Conservation (phyloP, 2,888 invertebrate species). For the Thymelicus acteon region DNA sequence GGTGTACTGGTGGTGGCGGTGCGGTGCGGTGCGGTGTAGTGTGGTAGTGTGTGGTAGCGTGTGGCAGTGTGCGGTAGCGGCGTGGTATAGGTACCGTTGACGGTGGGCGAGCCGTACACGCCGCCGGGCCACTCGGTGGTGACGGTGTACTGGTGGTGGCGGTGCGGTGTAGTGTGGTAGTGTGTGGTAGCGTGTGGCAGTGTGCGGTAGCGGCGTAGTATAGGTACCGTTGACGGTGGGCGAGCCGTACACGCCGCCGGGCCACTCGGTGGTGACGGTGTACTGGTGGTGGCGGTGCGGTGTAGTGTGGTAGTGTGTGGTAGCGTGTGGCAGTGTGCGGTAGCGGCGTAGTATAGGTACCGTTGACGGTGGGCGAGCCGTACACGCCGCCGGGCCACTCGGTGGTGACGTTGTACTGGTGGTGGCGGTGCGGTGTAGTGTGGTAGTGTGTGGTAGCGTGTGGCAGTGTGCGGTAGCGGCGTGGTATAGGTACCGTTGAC, state of each 20-base stretch:
- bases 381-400: conserved; percentile 99
- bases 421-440: conserved; percentile 90
- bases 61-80: too few relatives aligned
- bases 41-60: too few relatives aligned
- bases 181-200: too few relatives aligned
- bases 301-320: too few relatives aligned
- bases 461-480: too few relatives aligned
- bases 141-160: conserved; percentile 96
- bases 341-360: conserved; percentile 50
- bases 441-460: too few relatives aligned
- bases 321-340: too few relatives aligned
- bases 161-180: conserved; percentile 79
- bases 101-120: conserved; percentile 98
- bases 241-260: conserved; percentile 99
- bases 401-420: conserved; percentile 96
- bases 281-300: conserved; percentile 95
- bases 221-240: conserved; percentile 92
- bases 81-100: conserved; percentile 84
- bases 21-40: too few relatives aligned
- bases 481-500: conserved; percentile 85
- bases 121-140: conserved; percentile 99
- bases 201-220: too few relatives aligned
- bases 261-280: conserved; percentile 98
- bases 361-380: conserved; percentile 96
- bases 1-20: conserved; percentile 95